These are phyloP conservation scores for Apus apus DNA, from an alignment of 2,113 vertebrate species.

Conservation along the genomic window DNA sequence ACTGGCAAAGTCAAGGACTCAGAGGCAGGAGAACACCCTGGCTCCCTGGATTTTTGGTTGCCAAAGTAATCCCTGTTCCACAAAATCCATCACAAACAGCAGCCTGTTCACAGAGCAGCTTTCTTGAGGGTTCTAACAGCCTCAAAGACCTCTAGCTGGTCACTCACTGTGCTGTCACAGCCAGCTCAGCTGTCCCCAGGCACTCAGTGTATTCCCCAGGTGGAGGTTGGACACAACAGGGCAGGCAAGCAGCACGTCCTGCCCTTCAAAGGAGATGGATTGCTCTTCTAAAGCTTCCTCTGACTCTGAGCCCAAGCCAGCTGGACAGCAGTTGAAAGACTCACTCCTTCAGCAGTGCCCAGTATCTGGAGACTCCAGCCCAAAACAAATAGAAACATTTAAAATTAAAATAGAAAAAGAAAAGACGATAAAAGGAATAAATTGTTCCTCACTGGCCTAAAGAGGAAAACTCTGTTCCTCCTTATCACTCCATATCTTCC, in stretches of 20 bases:
- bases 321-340: slow-evolving; percentile 70
- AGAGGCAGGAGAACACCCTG: background rate
- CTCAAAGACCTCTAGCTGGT: background rate
- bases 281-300: slow-evolving; percentile 57
- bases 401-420: slow-evolving; percentile 59
- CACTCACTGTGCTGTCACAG: background rate
- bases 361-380: slow-evolving; percentile 33
- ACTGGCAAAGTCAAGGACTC: background rate
- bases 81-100: background rate
- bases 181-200: background rate
- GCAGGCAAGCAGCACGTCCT: background rate
- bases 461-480: background rate
- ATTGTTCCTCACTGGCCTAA: slow-evolving; percentile 21
- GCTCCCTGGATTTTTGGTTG: background rate
- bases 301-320: slow-evolving; percentile 40
- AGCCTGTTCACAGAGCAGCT: background rate
- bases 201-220: background rate
- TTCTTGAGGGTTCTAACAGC: background rate
- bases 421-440: slow-evolving; percentile 63
- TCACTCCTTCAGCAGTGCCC: slow-evolving; percentile 8
- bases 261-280: slow-evolving; percentile 21
- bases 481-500: background rate
- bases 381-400: slow-evolving; percentile 71
- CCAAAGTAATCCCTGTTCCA: background rate
- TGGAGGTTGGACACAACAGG: background rate